Conservation (phyloP, 2,113 vertebrate species). For the Anhinga anhinga region DNA sequence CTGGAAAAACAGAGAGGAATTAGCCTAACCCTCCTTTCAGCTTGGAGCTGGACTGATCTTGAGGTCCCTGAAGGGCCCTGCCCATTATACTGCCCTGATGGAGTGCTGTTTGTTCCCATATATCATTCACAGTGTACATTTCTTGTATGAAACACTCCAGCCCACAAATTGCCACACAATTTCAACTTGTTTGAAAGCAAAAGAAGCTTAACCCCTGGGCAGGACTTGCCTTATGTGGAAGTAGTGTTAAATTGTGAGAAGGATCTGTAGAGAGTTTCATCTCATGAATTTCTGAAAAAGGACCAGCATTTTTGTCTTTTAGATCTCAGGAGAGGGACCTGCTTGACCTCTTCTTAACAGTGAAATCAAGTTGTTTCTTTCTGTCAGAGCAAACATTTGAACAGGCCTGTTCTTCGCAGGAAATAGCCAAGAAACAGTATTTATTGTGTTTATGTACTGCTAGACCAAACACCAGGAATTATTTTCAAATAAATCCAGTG, state of each 20-base stretch:
- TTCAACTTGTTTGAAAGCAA: background rate
- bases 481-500: background rate
- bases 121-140: background rate
- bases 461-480: background rate
- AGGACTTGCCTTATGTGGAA: background rate
- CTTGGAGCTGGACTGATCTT: background rate
- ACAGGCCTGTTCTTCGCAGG: background rate
- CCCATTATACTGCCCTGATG: background rate
- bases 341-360: background rate
- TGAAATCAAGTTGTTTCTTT: background rate
- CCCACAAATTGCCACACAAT: background rate
- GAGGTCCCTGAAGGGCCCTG: background rate
- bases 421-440: background rate
- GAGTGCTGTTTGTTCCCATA: background rate
- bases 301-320: background rate
- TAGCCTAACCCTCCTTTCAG: background rate
- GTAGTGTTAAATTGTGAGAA: background rate
- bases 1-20: background rate
- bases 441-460: background rate
- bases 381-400: background rate
- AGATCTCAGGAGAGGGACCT: background rate
- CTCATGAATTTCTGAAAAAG: background rate
- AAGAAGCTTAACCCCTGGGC: background rate
- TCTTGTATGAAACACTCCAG: background rate
- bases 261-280: background rate